Evolutionary conservation across 2,888 invertebrate genomes (phyloP).

Genomic region (Apeira syringaria): DNA sequence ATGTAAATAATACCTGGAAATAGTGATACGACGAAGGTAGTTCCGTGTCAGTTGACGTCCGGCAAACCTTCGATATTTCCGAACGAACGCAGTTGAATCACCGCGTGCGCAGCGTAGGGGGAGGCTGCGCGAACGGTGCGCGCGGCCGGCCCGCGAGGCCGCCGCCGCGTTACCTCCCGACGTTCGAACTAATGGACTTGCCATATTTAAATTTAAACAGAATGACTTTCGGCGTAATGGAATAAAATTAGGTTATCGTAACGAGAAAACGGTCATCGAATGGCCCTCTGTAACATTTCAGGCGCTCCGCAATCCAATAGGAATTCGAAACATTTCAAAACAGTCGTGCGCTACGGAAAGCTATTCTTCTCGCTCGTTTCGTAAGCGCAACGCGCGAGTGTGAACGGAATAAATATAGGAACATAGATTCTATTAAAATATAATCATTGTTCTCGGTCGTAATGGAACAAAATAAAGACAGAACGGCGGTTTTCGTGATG

Average conservation of each 20-base stretch:
- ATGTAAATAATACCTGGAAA: constrained; percentile 72
- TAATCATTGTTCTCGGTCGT: constrained; percentile 81
- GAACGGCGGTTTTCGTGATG: constrained; percentile 82
- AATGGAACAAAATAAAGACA: constrained; percentile 82
- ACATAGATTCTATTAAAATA: constrained; percentile 62
- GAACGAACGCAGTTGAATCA: constrained; percentile 73
- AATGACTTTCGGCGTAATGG: constrained; percentile 70
- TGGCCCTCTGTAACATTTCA: constrained; percentile 78
- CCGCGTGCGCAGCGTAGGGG: constrained; percentile 33
- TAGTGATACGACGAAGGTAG: constrained; percentile 71
- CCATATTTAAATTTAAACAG: constrained; percentile 77
- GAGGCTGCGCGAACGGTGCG: constrained; percentile 38
- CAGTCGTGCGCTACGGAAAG: constrained; percentile 40
- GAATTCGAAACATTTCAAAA: constrained; percentile 71
- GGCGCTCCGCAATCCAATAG: constrained; percentile 63
- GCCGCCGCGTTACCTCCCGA: constrained; percentile 72
- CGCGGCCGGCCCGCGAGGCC: constrained; percentile 71
- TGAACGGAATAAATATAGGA: constrained; percentile 68
- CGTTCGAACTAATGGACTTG: constrained; percentile 77
- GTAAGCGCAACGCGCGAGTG: constrained; percentile 32
- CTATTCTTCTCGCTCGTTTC: constrained; percentile 58
- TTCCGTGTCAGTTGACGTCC: constrained; percentile 78
- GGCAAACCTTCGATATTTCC: constrained; percentile 81
- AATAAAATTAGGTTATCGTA: constrained; percentile 80
- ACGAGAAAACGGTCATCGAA: constrained; percentile 75